Base-by-base conservation (phyloP, 1,140 invertebrate species). In the Drosophila elegans region DNA sequence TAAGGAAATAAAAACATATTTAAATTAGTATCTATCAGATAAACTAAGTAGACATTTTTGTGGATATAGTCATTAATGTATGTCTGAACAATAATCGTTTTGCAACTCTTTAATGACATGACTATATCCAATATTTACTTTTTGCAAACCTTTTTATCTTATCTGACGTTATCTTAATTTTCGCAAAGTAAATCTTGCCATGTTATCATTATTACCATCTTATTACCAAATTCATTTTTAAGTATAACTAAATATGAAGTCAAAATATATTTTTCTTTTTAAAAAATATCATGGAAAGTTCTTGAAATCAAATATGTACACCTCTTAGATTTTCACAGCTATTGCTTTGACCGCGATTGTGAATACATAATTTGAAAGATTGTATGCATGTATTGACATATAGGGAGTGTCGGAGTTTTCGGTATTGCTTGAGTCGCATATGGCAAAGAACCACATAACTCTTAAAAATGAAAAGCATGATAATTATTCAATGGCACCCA, bases 321-420 rank as follows among this genome's bases (percentile, higher is more conserved):
- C 29, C 7, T 32, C 6, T 45, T 21, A 4, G 2, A 52, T 1
- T 21, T 7, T 38, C 32, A n/a, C 7, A 11, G 5, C 57, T 52
- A 61, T 11, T 21, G 1, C n/a, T 29, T 16, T 4, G 11, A 44
- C 60, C 60, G 0, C 9, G 32, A 27, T 12, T 51, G 45, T 67
- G 62, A 4, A 16, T 34, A 32, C 63, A 46, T 48, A 12, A 66
- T 25, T 9, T 27, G 29, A 25, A 48, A 25, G 49, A 62, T 27
- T 36, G 21, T 25, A 25, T 34, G 38, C 34, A 55, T 55, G 25
- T 25, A 54, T 42, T 45, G 41, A 55, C 63, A 46, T 55, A 69
- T 55, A 71, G 67, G 67, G 67, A 69, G 67, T 71, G 67, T 51
- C 52, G 10, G 11, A 29, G 34, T 5, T 46, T 68, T 55, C 13